phyloP scores from a whole-genome alignment of 2,888 invertebrate genomes.

The Agonopterix heracliana region DNA sequence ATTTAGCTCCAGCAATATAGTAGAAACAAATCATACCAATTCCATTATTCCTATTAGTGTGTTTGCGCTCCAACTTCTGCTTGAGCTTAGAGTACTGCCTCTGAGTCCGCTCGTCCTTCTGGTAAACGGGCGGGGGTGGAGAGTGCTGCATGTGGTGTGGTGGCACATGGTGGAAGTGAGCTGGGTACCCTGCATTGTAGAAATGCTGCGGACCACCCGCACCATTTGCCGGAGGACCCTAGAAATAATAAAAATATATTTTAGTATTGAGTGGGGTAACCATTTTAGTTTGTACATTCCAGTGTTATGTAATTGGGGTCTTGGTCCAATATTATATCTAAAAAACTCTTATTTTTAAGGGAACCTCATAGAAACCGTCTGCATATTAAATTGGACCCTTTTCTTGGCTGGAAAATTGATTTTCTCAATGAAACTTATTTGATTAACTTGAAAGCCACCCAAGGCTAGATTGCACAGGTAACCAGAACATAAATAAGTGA shows the following conservation, averaged over 20 bases:
- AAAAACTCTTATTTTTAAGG: no score
- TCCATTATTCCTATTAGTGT: constrained; percentile 71
- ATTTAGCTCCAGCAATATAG: no score
- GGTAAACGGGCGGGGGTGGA: constrained; percentile 78
- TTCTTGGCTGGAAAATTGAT: no score
- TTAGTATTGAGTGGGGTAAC: background rate
- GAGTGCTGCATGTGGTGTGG: constrained; percentile 82
- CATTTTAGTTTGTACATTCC: no score
- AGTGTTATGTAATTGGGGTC: no score
- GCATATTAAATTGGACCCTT: no score
- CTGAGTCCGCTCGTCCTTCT: constrained; percentile 87
- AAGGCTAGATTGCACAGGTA: no score
- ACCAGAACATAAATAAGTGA: no score
- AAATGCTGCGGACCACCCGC: constrained; percentile 82
- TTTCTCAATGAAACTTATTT: no score
- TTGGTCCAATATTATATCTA: no score
- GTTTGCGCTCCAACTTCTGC: constrained; percentile 84
- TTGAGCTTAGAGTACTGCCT: constrained; percentile 85
- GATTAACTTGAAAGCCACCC: no score
- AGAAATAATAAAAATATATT: constrained; percentile 26
- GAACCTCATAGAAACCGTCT: no score
- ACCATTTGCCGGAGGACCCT: constrained; percentile 84
- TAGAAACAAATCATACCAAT: constrained; percentile 47
- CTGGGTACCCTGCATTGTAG: constrained; percentile 77
- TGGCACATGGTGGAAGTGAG: constrained; percentile 74